phyloP scores from a whole-genome alignment of 1,140 invertebrate species.

The Panonychus citri region DNA sequence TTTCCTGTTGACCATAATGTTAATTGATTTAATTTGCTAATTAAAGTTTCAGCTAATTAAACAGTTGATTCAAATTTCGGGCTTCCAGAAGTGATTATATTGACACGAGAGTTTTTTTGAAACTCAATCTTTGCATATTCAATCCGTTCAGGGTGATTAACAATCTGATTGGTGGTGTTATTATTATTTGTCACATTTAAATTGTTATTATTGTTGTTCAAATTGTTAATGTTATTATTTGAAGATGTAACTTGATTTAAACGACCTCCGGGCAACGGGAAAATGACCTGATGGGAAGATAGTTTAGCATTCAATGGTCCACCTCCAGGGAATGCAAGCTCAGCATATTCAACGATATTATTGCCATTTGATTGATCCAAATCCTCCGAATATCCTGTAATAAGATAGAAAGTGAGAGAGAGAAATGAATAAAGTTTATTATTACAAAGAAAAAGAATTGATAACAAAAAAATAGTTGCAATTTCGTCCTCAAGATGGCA shows the following conservation, averaged over 20 bases:
- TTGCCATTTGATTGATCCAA: too few species aligned
- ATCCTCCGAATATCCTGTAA: too few species aligned
- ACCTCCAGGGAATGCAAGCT: too few species aligned
- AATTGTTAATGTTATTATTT: not conserved
- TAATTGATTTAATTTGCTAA: too few species aligned
- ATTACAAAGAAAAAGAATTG: too few species aligned
- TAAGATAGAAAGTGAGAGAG: too few species aligned
- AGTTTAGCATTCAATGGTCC: too few species aligned
- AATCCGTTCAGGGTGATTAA: not conserved
- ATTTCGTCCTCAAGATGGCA: too few species aligned
- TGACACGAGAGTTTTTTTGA: not conserved
- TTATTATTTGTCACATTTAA: not conserved
- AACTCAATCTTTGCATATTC: conserved; percentile 5
- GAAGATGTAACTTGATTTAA: not conserved
- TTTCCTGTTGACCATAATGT: too few species aligned
- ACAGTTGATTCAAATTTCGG: conserved; percentile 5
- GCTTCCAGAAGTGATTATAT: conserved; percentile 2
- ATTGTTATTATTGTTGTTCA: not conserved
- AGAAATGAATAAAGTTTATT: too few species aligned
- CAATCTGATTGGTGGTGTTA: not conserved
- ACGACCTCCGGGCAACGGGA: not conserved
- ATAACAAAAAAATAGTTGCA: too few species aligned
- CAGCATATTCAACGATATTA: too few species aligned
- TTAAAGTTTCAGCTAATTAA: not conserved
- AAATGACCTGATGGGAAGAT: not conserved